Conservation (phyloP, 2,113 vertebrate species). For the Climacteris rufus region DNA sequence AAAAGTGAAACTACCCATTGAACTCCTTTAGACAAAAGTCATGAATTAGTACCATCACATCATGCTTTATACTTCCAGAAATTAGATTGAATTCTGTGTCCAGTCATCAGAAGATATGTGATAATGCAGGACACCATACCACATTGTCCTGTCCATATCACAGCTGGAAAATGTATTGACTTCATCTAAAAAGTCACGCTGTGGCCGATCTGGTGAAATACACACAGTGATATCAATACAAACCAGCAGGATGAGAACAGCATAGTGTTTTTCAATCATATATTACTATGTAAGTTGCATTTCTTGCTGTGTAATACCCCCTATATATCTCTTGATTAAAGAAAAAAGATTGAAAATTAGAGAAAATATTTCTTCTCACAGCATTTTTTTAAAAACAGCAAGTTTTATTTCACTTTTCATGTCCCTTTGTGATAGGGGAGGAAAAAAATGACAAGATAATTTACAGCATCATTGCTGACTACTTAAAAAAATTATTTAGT, state of each 20-base stretch:
- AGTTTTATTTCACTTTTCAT: neutral
- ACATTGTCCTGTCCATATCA: neutral
- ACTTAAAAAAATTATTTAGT: neutral
- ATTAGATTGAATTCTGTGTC: neutral
- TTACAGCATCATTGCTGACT: neutral
- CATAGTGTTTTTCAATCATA: neutral
- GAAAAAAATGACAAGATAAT: neutral
- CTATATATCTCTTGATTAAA: constrained; percentile 2
- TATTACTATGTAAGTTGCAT: constrained; percentile 14
- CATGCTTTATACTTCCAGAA: neutral
- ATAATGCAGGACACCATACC: neutral
- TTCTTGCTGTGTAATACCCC: constrained; percentile 1
- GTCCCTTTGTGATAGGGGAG: neutral
- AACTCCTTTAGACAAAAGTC: neutral
- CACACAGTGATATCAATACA: neutral
- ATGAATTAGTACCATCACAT: neutral
- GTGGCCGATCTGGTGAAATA: constrained; percentile 6
- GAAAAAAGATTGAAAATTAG: neutral
- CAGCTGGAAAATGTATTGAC: neutral
- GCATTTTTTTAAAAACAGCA: neutral
- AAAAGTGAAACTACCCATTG: neutral
- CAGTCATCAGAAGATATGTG: neutral
- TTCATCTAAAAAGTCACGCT: neutral
- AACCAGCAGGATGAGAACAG: constrained; percentile 1
- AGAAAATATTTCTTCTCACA: neutral